phyloP scores from a whole-genome alignment of 2,888 invertebrate species.

The Troides aeacus region DNA sequence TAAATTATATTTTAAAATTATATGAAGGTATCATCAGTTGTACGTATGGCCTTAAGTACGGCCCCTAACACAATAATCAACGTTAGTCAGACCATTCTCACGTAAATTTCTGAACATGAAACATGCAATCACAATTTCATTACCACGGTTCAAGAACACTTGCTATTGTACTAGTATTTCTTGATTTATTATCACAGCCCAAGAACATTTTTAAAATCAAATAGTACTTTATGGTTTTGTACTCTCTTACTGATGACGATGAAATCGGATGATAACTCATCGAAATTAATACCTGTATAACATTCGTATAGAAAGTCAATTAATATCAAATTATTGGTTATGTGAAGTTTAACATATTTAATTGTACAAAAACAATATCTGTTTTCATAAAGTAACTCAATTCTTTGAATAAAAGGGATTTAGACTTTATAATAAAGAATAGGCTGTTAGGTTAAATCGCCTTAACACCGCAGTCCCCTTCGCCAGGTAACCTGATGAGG shows the following conservation, averaged over 20 bases:
- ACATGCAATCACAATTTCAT: slow-evolving; percentile 43
- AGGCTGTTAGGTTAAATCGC: too few relatives aligned
- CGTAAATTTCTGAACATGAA: slow-evolving; percentile 37
- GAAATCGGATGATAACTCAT: too few relatives aligned
- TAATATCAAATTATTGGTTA: too few relatives aligned
- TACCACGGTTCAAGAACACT: slow-evolving; percentile 50
- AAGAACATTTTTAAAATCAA: slow-evolving; percentile 3
- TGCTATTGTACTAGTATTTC: slow-evolving; percentile 9
- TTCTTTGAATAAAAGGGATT: too few relatives aligned
- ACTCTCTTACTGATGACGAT: neutral
- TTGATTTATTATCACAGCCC: slow-evolving; percentile 20
- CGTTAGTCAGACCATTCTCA: slow-evolving; percentile 62
- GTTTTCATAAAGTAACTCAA: too few relatives aligned
- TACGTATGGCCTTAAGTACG: slow-evolving; percentile 37
- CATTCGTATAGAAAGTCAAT: too few relatives aligned
- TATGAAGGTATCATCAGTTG: slow-evolving; percentile 33
- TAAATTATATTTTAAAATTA: slow-evolving; percentile 34
- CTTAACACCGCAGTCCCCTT: too few relatives aligned
- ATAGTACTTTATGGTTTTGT: neutral
- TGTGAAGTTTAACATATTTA: too few relatives aligned
- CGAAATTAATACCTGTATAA: too few relatives aligned
- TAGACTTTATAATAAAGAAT: too few relatives aligned
- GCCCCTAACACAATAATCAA: slow-evolving; percentile 63
- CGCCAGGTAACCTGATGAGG: too few relatives aligned
- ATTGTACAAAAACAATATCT: too few relatives aligned